phyloP scores from a whole-genome alignment of 1,140 invertebrate species.

The Agraylea sexmaculata region DNA sequence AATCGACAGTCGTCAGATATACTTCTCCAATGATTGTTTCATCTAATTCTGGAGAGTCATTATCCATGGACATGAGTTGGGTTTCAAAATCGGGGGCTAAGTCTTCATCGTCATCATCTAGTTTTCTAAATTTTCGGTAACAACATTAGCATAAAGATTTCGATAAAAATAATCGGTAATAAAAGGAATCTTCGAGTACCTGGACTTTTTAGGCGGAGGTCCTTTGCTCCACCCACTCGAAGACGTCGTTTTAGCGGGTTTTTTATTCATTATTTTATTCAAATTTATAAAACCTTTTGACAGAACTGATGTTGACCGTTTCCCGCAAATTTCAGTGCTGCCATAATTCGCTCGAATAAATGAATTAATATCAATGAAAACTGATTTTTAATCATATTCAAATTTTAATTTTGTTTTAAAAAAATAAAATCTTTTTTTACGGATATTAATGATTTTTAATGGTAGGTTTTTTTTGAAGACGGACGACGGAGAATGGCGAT shows the following conservation, averaged over 20 bases:
- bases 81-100: constrained; percentile 45
- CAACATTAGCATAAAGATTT: too few species aligned
- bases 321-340: constrained; percentile 8
- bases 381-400: too few species aligned
- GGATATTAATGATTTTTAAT: too few species aligned
- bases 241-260: too few species aligned
- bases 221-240: too few species aligned
- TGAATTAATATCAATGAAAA: too few species aligned
- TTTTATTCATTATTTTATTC: constrained; percentile 18
- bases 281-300: background rate
- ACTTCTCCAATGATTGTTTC: constrained; percentile 36
- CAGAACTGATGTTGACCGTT: background rate
- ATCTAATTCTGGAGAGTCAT: constrained; percentile 36
- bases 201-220: constrained; percentile 20
- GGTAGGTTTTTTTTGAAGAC: background rate
- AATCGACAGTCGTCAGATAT: constrained; percentile 24
- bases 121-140: constrained; percentile 7
- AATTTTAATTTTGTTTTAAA: too few species aligned
- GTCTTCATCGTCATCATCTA: constrained; percentile 43
- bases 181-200: constrained; percentile 19
- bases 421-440: too few species aligned
- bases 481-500: background rate
- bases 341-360: too few species aligned
- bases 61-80: constrained; percentile 47
- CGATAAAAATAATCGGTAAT: too few species aligned